A percentile compares a stretch with the other conserved stretches of the same genome.
Evolutionary conservation across 2,888 invertebrate genomes (phyloP).

Genomic region (Erebia epiphron): DNA sequence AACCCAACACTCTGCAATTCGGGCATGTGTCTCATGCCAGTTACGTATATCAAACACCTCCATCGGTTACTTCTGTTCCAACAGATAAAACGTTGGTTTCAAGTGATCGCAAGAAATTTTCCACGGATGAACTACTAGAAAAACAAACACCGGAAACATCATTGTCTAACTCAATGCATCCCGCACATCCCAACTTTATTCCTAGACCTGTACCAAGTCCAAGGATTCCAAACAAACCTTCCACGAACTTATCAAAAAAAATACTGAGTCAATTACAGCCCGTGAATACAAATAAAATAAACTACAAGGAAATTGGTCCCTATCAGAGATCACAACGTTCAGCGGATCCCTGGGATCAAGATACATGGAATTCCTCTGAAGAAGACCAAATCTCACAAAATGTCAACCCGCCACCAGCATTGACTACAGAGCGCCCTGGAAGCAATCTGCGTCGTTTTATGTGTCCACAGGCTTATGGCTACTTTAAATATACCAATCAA

Average conservation of each 20-base stretch:
- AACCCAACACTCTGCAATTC: too few relatives aligned
- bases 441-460: background rate
- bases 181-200: background rate
- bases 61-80: background rate
- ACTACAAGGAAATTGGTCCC: background rate
- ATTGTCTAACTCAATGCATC: background rate
- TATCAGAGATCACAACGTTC: slow-evolving; percentile 4
- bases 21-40: background rate
- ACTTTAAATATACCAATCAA: background rate
- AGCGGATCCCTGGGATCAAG: background rate
- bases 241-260: background rate
- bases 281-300: background rate
- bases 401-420: background rate
- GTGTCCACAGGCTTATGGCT: slow-evolving; percentile 1
- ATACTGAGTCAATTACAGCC: background rate
- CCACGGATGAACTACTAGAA: background rate
- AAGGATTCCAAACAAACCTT: background rate
- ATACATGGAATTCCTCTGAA: background rate
- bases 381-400: background rate
- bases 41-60: background rate
- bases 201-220: background rate
- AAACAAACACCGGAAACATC: background rate
- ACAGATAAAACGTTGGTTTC: background rate
- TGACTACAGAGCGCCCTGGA: background rate
- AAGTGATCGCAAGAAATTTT: background rate